A percentile compares a stretch with the other conserved stretches of the same genome.
These are phyloP conservation scores for Tor tambroides DNA, from an alignment of 2,113 vertebrate species.

Conservation along the genomic window DNA sequence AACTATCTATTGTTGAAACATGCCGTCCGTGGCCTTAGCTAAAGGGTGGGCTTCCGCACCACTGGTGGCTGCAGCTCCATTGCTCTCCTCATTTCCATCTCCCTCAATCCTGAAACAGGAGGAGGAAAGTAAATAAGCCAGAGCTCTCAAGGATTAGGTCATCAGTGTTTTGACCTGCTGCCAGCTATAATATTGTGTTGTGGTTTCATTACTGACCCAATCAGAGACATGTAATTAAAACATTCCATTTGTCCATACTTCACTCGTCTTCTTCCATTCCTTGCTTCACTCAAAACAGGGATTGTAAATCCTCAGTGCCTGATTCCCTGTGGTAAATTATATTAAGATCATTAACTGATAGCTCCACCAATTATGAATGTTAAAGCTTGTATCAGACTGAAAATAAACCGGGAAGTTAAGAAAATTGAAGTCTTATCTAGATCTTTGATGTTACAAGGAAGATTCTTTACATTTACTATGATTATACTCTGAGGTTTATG, in stretches of 20 bases:
- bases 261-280: conserved; percentile 1
- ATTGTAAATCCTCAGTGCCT: conserved; percentile 2
- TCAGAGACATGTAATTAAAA: conserved; percentile 51
- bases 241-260: conserved; percentile 52
- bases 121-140: conserved; percentile 48
- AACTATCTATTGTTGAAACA: neutral
- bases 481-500: neutral
- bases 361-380: neutral
- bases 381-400: neutral
- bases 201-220: conserved; percentile 60
- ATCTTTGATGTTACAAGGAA: neutral
- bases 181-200: conserved; percentile 60
- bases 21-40: neutral
- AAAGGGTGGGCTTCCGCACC: conserved; percentile 5
- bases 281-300: conserved; percentile 1
- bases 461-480: neutral
- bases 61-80: neutral
- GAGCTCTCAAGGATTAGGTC: conserved; percentile 52
- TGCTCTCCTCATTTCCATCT: conserved; percentile 24
- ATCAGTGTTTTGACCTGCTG: conserved; percentile 54
- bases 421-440: neutral
- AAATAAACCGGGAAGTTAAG: no score
- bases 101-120: conserved; percentile 38
- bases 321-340: conserved; percentile 1
- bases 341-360: conserved; percentile 35